These are phyloP conservation scores for Pristionchus arcanus DNA, from an alignment of 2,888 invertebrate species.

Conservation along the genomic window DNA sequence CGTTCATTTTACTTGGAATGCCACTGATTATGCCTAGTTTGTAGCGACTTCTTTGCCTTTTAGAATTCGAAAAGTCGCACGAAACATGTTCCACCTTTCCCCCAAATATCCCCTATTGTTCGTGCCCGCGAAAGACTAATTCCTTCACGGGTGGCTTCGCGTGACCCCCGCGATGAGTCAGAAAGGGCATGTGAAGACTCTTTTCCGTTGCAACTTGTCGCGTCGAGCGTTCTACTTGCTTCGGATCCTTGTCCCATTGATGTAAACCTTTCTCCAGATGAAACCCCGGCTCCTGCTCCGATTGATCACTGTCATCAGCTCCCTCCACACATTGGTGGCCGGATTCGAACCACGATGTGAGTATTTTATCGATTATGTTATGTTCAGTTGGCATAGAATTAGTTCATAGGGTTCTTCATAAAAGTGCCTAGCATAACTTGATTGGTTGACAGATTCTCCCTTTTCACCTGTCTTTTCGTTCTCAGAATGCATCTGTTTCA, in stretches of 20 bases:
- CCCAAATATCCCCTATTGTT: background rate
- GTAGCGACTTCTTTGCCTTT: too few relatives aligned
- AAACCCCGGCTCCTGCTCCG: conserved; percentile 16
- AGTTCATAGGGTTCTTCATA: too few relatives aligned
- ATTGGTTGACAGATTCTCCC: background rate
- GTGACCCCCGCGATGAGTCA: conserved; percentile 7
- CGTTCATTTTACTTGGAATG: background rate
- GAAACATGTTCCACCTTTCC: background rate
- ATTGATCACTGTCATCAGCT: background rate
- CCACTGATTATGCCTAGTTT: too few relatives aligned
- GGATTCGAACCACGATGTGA: conserved; percentile 21
- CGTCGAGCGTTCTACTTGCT: background rate
- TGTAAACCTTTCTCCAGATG: background rate
- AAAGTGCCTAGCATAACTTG: too few relatives aligned
- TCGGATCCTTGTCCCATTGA: background rate
- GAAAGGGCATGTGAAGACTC: background rate
- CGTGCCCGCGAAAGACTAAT: background rate
- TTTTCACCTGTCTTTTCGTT: conserved; percentile 2
- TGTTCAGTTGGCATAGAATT: too few relatives aligned
- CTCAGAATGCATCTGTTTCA: background rate
- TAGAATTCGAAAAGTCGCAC: background rate
- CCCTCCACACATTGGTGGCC: background rate
- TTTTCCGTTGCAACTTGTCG: background rate
- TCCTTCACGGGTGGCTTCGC: background rate
- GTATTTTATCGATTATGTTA: background rate